Evolutionary conservation across 2,797 vertebrate genomes (phyloP).

Genomic region (Pempheris klunzingeri): DNA sequence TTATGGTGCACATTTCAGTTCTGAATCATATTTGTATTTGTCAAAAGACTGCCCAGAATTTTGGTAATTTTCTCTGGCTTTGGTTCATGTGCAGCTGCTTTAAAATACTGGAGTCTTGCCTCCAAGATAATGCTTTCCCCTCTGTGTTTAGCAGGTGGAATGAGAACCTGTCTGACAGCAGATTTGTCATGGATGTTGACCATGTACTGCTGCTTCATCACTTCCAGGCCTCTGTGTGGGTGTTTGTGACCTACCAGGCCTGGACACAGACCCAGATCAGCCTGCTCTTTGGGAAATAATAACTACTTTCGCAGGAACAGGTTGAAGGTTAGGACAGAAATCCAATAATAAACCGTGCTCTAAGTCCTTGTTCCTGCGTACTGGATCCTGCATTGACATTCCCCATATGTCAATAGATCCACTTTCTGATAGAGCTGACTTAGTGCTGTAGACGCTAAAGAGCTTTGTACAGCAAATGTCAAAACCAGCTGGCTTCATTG

Average conservation of each 20-base stretch:
- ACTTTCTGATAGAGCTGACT: constrained; percentile 55
- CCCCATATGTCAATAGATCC: constrained; percentile 57
- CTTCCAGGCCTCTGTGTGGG: constrained; percentile 54
- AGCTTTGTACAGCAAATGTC: constrained; percentile 67
- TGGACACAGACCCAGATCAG: constrained; percentile 35
- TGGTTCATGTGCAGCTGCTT: background rate
- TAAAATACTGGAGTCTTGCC: constrained; percentile 18
- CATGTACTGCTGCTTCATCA: constrained; percentile 65
- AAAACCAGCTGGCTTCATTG: constrained; percentile 59
- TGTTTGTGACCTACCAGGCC: constrained; percentile 48
- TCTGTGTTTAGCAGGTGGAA: constrained; percentile 67
- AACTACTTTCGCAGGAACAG: constrained; percentile 36
- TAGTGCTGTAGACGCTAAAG: constrained; percentile 41
- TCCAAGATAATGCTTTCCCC: constrained; percentile 27
- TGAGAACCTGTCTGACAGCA: constrained; percentile 67
- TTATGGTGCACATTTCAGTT: background rate
- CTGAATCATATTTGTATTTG: background rate
- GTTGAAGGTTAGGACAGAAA: constrained; percentile 55
- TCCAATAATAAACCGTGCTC: constrained; percentile 56
- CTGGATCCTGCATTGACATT: constrained; percentile 53
- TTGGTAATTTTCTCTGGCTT: constrained; percentile 8
- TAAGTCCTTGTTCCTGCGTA: constrained; percentile 33
- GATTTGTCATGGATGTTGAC: constrained; percentile 74
- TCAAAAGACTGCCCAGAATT: background rate
- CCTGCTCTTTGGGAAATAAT: constrained; percentile 58